Evolutionary conservation across 2,888 invertebrate genomes (phyloP), one percentile per base, ranked within the genome.

Genomic region (Cylindroiulus punctatus): DNA sequence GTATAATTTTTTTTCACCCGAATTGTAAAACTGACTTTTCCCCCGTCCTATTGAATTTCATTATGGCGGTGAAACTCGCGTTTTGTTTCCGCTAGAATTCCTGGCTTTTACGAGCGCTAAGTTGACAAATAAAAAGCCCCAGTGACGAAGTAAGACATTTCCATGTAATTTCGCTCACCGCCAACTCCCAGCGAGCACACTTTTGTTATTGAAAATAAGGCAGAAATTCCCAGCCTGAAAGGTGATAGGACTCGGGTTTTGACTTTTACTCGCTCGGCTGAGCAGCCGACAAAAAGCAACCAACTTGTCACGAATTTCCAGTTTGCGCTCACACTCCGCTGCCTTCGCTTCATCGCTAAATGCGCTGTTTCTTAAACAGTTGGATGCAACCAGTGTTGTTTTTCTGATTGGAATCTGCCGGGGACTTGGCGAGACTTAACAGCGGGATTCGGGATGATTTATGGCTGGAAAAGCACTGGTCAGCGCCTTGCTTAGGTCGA

Each of bases 81-180:
- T 65, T 65, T 65, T 65, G 57, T 65, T 65, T 65, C 57, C 57
- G 57, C 57, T 65, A 65, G 57, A 65, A 65, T 65, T 65, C 57
- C 57, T 65, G 57, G 57, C 57, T 65, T 65, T 65, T 65, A 65
- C 57, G 57, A 65, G 57, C 57, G 57, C 22, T 22, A 65, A 65
- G 57, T 65, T 65, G 57, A 65, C 57, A 65, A 65, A 65, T 65
- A 65, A 65, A 65, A 65, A 65, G 57, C 57, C 57, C 57, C 1
- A 65, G 57, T 65, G 57, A 65, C 57, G n/a, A 65, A 65, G 57
- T 65, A 65, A 65, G 57, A 65, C 57, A 65, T 65, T 65, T 65
- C n/a, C 57, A 65, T 65, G 57, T 65, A 65, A 65, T 65, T 65
- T 65, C 57, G 57, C n/a, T n/a, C 57, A 65, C 57, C 57, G 57